Evolutionary conservation across 2,888 invertebrate genomes (phyloP), one percentile per base, ranked within the genome.

Genomic region (Osmoderma eremita): DNA sequence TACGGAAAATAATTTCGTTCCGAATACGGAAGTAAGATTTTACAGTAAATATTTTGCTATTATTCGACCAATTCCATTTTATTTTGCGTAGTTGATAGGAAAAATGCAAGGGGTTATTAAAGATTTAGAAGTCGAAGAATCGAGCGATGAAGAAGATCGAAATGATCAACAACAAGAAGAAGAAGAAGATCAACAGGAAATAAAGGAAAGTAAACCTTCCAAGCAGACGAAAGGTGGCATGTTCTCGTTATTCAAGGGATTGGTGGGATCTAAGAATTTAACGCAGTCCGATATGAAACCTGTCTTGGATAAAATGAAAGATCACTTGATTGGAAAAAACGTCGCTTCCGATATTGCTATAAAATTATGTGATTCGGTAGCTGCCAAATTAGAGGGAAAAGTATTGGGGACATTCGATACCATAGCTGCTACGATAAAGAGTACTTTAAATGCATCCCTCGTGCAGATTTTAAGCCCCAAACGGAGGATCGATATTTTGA

Each of bases 321-420:
- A 98, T 81, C 98, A 97, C 80, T 86, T 99, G 64, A 98, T 99
- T 75, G 86, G 89, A 0, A 99, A 99, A 83, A 99, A 99, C 82
- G 99, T 99, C 0, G 99, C 99, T 10, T 84, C 96, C 0, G 98
- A 99, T 76, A 98, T 99, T 76, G 91, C 99, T 0, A 87, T 88
- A 70, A 97, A 97, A 79, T 85, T 99, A 20, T 98, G 98, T 80
- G 94, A 97, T 64, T 97, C 97, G 0, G 95, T 98, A 0, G 91
- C 93, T 12, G 86, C 87, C 1, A 95, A 95, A 79, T 85, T 98
- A 24, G 94, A 96, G 79, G 98, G 98, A 69, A 95, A 93, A 83
- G 89, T 92, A 3, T 84, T 98, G 68, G 97, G 98, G 13, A 98
- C 98, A 0, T 99, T 99, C 81, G 95, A 95, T 74, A 93, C 93